Percentiles rank a stretch among this genome's conserved stretches.
These are phyloP conservation scores for Pseudorhombus dupliciocellatus DNA, from an alignment of 2,113 vertebrate genomes.

Conservation along the genomic window DNA sequence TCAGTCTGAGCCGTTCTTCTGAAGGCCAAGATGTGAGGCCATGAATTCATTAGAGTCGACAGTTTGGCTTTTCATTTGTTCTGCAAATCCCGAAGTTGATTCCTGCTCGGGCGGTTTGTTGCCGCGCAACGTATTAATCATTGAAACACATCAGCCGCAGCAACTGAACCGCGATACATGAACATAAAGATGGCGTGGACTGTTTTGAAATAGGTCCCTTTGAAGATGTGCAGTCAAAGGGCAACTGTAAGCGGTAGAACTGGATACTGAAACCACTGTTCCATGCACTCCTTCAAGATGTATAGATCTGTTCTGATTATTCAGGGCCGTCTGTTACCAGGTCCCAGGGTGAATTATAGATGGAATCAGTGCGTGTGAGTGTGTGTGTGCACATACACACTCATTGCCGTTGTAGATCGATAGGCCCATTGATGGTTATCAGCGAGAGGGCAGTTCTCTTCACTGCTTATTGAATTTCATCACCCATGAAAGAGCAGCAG, in stretches of 20 bases:
- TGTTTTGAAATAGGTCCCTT: slow-evolving; percentile 1
- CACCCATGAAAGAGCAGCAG: slow-evolving; percentile 74
- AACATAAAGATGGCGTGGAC: background rate
- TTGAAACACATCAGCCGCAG: background rate
- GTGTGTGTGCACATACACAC: background rate
- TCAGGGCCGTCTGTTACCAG: slow-evolving; percentile 62
- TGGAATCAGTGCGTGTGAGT: slow-evolving; percentile 25
- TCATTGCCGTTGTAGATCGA: slow-evolving; percentile 67
- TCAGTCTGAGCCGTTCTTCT: no score
- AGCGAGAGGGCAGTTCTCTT: slow-evolving; percentile 75
- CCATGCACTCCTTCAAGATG: slow-evolving; percentile 55
- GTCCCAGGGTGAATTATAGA: slow-evolving; percentile 65
- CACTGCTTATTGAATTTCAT: slow-evolving; percentile 83
- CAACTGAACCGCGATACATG: background rate
- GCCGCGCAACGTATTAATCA: background rate
- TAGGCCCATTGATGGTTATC: slow-evolving; percentile 79
- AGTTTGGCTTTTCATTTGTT: background rate
- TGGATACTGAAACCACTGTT: slow-evolving; percentile 48
- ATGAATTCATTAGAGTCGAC: no score
- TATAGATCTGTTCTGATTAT: slow-evolving; percentile 68
- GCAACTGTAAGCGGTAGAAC: slow-evolving; percentile 36
- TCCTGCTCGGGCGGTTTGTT: background rate
- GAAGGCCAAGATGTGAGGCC: no score
- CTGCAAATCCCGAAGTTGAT: background rate
- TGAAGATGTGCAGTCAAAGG: slow-evolving; percentile 4